Percentiles rank a stretch among this genome's conserved stretches.
Evolutionary conservation across 1,140 invertebrate species (phyloP).

Genomic region (Hylaeus anthracinus): DNA sequence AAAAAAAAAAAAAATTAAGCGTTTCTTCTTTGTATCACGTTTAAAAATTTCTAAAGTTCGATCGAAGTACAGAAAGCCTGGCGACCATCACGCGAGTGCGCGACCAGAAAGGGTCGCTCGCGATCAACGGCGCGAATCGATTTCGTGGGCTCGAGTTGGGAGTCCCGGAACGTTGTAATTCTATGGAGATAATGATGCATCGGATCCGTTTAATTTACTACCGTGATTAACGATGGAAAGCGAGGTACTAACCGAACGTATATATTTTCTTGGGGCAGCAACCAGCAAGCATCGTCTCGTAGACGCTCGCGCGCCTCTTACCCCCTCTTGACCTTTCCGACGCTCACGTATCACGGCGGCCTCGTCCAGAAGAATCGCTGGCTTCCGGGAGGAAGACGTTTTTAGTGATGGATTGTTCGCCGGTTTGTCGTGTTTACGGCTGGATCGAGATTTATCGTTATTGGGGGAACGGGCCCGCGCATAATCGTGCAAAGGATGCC

Average conservation of each 20-base stretch:
- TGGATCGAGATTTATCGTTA: slow-evolving; percentile 38
- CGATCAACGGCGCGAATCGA: slow-evolving; percentile 1
- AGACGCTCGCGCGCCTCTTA: slow-evolving; percentile 16
- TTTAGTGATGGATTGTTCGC: slow-evolving; percentile 57
- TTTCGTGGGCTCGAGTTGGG: slow-evolving; percentile 24
- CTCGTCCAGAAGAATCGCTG: slow-evolving; percentile 35
- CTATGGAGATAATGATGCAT: slow-evolving; percentile 49
- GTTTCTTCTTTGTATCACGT: too few species aligned
- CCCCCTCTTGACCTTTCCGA: slow-evolving; percentile 52
- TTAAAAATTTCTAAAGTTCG: too few species aligned
- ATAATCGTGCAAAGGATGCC: not conserved
- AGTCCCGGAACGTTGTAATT: slow-evolving; percentile 51
- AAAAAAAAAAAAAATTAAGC: too few species aligned
- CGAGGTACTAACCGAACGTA: slow-evolving; percentile 59
- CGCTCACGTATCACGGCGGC: slow-evolving; percentile 38
- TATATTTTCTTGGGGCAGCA: slow-evolving; percentile 51
- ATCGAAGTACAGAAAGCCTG: too few species aligned
- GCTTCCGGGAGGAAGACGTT: slow-evolving; percentile 61
- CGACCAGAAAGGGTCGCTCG: not conserved
- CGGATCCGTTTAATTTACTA: slow-evolving; percentile 62
- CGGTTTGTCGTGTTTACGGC: slow-evolving; percentile 33
- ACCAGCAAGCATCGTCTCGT: not conserved
- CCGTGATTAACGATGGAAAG: slow-evolving; percentile 65
- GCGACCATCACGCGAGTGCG: too few species aligned
- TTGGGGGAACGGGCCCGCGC: too few species aligned